A percentile compares a stretch with the other conserved stretches of the same genome.
phyloP scores from a whole-genome alignment of 92 coral and sea anemone species.

The Actinernus sp. region DNA sequence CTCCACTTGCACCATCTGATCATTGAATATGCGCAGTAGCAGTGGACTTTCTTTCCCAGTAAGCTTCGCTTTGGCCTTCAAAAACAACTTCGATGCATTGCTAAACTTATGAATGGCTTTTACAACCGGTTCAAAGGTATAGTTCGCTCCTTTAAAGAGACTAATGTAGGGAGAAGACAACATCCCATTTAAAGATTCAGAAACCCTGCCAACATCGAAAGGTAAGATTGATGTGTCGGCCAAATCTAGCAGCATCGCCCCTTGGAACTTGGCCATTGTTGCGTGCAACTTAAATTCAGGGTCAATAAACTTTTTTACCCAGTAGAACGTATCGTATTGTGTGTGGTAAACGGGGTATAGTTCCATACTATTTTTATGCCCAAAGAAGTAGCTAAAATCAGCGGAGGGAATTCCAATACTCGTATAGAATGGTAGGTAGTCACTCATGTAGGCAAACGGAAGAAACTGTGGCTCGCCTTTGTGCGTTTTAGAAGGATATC shows the following conservation, averaged over 20 bases:
- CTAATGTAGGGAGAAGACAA: neutral
- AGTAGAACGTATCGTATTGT: slow-evolving; percentile 78
- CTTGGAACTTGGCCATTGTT: slow-evolving; percentile 80
- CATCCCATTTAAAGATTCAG: slow-evolving; percentile 23
- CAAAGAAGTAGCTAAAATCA: slow-evolving; percentile 82
- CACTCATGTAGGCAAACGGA: slow-evolving; percentile 69
- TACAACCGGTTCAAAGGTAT: slow-evolving; percentile 3
- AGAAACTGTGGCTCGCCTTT: slow-evolving; percentile 52
- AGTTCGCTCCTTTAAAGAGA: neutral
- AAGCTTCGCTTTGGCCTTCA: slow-evolving; percentile 36
- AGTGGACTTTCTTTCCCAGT: slow-evolving; percentile 55
- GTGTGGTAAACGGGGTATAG: slow-evolving; percentile 93
- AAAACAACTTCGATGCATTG: slow-evolving; percentile 58
- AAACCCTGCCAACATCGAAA: slow-evolving; percentile 46
- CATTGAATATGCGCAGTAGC: slow-evolving; percentile 70
- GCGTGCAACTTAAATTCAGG: slow-evolving; percentile 79
- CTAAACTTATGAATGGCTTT: slow-evolving; percentile 70
- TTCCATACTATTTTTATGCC: slow-evolving; percentile 3
- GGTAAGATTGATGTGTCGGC: slow-evolving; percentile 76
- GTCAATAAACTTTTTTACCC: slow-evolving; percentile 83
- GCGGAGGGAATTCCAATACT: slow-evolving; percentile 81
- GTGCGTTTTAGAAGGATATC: slow-evolving; percentile 22
- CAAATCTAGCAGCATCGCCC: slow-evolving; percentile 80
- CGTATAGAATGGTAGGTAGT: slow-evolving; percentile 85
- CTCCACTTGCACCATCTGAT: slow-evolving; percentile 82